Conservation (phyloP, 2,113 vertebrate species). For the Entosphenus tridentatus region DNA sequence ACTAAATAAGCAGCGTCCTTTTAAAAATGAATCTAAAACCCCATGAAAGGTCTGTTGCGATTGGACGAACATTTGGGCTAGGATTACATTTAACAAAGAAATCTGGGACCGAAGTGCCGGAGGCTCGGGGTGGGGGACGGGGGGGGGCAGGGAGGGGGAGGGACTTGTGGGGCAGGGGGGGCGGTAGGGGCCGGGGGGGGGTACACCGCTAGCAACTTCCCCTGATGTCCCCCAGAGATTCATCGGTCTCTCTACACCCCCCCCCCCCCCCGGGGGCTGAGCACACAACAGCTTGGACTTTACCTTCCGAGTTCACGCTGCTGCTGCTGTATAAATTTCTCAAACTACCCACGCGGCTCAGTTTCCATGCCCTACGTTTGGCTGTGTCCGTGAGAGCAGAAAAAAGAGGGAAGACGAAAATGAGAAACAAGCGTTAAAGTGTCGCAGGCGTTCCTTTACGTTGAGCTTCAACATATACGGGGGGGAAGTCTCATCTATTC, state of each 20-base stretch:
- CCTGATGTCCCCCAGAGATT: background rate
- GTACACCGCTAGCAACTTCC: background rate
- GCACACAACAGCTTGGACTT: conserved; percentile 14
- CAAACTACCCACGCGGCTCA: conserved; percentile 76
- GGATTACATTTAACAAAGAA: background rate
- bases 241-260: background rate
- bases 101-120: background rate
- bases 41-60: too few species aligned
- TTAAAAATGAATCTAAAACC: too few species aligned
- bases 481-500: too few species aligned
- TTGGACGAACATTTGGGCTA: too few species aligned
- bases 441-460: too few species aligned
- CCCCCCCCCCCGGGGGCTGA: background rate
- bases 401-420: conserved; percentile 17
- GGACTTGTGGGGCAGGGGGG: background rate
- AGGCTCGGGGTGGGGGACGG: background rate
- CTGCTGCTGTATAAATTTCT: conserved; percentile 67
- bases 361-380: conserved; percentile 78
- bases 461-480: too few species aligned
- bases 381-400: conserved; percentile 55
- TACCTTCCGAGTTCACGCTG: conserved; percentile 64
- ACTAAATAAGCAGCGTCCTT: too few species aligned
- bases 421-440: conserved; percentile 17
- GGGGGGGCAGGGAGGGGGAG: background rate
- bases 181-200: background rate